Evolutionary conservation across 2,888 invertebrate species (phyloP).

Genomic region (Apomyelois bistriatella): DNA sequence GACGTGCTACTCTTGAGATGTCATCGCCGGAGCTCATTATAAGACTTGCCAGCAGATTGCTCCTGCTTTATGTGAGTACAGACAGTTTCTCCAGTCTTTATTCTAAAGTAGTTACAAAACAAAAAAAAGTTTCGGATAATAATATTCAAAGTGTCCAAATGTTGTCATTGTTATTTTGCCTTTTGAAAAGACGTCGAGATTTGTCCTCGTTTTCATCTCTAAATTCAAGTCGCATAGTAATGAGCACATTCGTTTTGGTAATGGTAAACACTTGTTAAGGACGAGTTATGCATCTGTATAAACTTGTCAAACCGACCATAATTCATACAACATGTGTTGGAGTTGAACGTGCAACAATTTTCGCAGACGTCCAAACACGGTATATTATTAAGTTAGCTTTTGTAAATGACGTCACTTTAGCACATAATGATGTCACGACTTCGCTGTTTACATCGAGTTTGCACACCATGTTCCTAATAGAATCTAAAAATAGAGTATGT

Average conservation of each 20-base stretch:
- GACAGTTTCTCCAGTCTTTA: not conserved
- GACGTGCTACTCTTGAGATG: slow-evolving; percentile 31
- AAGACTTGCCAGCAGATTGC: slow-evolving; percentile 34
- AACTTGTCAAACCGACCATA: not conserved
- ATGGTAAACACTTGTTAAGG: slow-evolving; percentile 8
- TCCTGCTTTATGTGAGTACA: slow-evolving; percentile 46
- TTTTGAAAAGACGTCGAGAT: not conserved
- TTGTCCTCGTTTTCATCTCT: slow-evolving; percentile 4
- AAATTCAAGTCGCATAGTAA: slow-evolving; percentile 3
- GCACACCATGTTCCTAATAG: not conserved
- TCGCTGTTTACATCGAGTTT: not conserved
- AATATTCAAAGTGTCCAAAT: slow-evolving; percentile 1
- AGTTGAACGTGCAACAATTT: not conserved
- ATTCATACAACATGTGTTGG: slow-evolving; percentile 2
- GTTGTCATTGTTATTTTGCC: not conserved
- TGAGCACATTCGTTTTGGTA: slow-evolving; percentile 8
- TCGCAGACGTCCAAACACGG: not conserved
- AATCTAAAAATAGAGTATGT: not conserved
- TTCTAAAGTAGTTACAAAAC: not conserved
- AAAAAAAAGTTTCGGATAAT: not conserved
- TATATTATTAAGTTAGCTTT: not conserved
- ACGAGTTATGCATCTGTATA: slow-evolving; percentile 9
- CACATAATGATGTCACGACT: slow-evolving; percentile 3
- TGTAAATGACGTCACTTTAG: slow-evolving; percentile 5
- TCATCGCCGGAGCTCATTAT: slow-evolving; percentile 42